Evolutionary conservation across 2,888 invertebrate genomes (phyloP), one percentile per base, ranked within the genome.

Genomic region (Aspidiotus rigidus): DNA sequence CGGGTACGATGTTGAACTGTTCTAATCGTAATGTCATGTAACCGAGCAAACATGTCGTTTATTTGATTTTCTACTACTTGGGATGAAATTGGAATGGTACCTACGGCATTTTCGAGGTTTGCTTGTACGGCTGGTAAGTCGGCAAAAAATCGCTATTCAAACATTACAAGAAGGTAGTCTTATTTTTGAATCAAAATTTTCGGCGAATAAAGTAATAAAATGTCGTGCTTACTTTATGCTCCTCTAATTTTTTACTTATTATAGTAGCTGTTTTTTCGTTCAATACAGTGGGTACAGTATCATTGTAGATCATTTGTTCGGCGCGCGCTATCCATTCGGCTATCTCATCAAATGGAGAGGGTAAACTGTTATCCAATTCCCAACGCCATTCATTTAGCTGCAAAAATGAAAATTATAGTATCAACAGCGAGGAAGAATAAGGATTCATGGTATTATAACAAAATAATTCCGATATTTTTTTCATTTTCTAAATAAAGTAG

Each of bases 251-350:
- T 75, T 87, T 85, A 75, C 92, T 92, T 72, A 93, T 90, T 70
- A 92, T 85, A 28, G 88, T 86, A 39, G 93, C 93, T 54, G 92
- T 91, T 78, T 90, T 89, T 79, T 93, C 93, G 76, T 93, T 92
- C 84, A 93, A 88, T 66, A 83, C 84, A 56, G 85, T 83, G 7
- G 93, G 90, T 75, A 93, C 87, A 77, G 92, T 89, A 76, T 92
- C 90, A 73, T 87, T 87, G 73, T 86, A 84, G 64, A 93, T 79
- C 64, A 91, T 79, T 75, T 86, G 86, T 78, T 94, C 93, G 16
- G 94, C 96, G 74, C 86, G 86, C 71, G 90, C 88, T 64, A 97
- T 79, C 94, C 96, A 96, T 77, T 90, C 89, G 64, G 93, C 95
- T 15, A 93, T 84, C 72, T 85, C 83, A 71, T 89, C 89, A 74